phyloP scores from a whole-genome alignment of 2,113 vertebrate genomes.

The Chascanopsetta lugubris region DNA sequence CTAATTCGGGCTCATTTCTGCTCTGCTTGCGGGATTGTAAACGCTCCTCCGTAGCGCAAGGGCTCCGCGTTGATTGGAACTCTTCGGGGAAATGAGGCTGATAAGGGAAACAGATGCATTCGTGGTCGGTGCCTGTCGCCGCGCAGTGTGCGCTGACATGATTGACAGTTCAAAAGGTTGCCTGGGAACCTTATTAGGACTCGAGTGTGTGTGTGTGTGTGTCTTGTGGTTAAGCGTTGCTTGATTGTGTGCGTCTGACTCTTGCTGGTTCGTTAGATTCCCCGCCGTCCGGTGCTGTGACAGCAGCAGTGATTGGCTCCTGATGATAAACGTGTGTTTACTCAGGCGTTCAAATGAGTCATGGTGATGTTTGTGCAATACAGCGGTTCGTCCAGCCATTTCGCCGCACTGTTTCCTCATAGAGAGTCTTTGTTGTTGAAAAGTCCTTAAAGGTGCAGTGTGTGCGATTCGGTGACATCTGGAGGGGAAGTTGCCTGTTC shows the following conservation, averaged over 20 bases:
- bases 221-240: slow-evolving; percentile 26
- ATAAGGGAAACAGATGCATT: slow-evolving; percentile 29
- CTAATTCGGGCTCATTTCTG: slow-evolving; percentile 15
- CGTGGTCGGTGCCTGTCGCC: slow-evolving; percentile 19
- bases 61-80: slow-evolving; percentile 16
- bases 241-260: slow-evolving; percentile 37
- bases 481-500: too few species aligned
- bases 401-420: not conserved
- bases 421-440: not conserved
- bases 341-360: slow-evolving; percentile 5
- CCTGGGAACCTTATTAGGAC: slow-evolving; percentile 37
- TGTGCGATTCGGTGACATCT: too few species aligned
- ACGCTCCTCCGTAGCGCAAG: not conserved
- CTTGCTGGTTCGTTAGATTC: slow-evolving; percentile 25
- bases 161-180: slow-evolving; percentile 55
- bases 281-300: not conserved
- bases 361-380: slow-evolving; percentile 11
- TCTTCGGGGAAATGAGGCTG: slow-evolving; percentile 5
- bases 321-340: slow-evolving; percentile 36
- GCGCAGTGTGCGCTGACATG: slow-evolving; percentile 18
- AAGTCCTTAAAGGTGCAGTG: not conserved
- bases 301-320: slow-evolving; percentile 17
- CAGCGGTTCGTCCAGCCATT: not conserved
- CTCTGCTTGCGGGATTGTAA: slow-evolving; percentile 7
- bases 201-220: not conserved